phyloP scores from a whole-genome alignment of 2,113 vertebrate genomes.

The Pristiophorus japonicus region DNA sequence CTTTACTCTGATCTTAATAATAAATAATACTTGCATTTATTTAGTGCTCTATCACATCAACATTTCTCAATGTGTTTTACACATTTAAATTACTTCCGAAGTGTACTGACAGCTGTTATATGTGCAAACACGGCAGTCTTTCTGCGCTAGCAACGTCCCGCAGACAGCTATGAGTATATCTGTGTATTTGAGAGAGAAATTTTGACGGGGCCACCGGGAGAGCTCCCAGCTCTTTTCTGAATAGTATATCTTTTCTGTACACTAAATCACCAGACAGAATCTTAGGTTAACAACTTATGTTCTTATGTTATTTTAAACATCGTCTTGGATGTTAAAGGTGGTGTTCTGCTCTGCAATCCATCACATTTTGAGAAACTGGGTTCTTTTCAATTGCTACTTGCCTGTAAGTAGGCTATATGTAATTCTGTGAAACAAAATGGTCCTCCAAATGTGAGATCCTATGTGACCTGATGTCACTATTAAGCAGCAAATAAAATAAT shows the following conservation, averaged over 20 bases:
- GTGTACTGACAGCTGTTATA: background rate
- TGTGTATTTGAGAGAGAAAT: background rate
- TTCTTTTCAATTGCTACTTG: too few relatives aligned
- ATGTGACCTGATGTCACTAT: too few relatives aligned
- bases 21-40: background rate
- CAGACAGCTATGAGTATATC: background rate
- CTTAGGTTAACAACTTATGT: too few relatives aligned
- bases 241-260: background rate
- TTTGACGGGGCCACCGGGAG: background rate
- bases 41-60: background rate
- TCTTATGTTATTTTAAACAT: too few relatives aligned
- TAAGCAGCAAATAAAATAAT: too few relatives aligned
- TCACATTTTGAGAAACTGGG: too few relatives aligned
- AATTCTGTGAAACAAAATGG: too few relatives aligned
- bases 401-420: too few relatives aligned
- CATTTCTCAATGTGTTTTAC: background rate
- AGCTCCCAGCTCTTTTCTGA: background rate
- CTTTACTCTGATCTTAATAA: background rate
- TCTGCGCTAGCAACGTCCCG: background rate
- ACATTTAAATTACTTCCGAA: background rate
- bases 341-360: too few relatives aligned
- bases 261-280: too few relatives aligned
- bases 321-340: too few relatives aligned
- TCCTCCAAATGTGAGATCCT: too few relatives aligned
- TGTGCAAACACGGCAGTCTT: background rate